Conservation (phyloP, 2,113 vertebrate genomes). For the Pelecanus crispus region DNA sequence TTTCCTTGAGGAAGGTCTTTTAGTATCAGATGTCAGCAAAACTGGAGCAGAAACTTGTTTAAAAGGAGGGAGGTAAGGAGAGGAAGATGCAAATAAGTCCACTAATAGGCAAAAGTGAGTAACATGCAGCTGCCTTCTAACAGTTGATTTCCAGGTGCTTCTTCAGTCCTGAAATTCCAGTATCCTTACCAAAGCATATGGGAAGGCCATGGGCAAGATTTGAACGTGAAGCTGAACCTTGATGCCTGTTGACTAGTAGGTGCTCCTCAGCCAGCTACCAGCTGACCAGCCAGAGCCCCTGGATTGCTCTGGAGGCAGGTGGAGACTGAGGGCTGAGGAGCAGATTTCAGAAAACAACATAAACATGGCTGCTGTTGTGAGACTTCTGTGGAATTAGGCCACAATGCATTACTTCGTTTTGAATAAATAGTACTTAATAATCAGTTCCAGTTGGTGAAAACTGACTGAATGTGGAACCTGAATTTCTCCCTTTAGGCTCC, state of each 20-base stretch:
- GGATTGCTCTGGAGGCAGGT: background rate
- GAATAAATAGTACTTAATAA: background rate
- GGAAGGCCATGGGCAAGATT: background rate
- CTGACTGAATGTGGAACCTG: background rate
- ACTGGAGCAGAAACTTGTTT: background rate
- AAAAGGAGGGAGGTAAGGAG: background rate
- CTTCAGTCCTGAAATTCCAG: background rate
- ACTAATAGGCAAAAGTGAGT: background rate
- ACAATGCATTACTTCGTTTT: background rate
- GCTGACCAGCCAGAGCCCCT: background rate
- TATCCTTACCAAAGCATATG: background rate
- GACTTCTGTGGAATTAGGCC: background rate
- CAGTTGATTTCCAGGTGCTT: background rate
- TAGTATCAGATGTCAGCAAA: background rate
- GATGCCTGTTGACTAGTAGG: background rate
- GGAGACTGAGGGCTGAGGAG: background rate
- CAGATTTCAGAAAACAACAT: background rate
- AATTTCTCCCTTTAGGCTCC: background rate
- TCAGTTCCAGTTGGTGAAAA: background rate
- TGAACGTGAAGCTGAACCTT: background rate
- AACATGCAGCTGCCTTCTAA: background rate
- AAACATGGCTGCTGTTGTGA: rapidly evolving
- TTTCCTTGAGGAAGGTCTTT: background rate
- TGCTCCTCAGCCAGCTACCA: background rate
- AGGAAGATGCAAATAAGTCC: rapidly evolving